Percentiles rank a stretch among this genome's conserved stretches.
These are phyloP conservation scores for Anarhynchus alexandrinus DNA, from an alignment of 2,113 vertebrate genomes.

Conservation along the genomic window DNA sequence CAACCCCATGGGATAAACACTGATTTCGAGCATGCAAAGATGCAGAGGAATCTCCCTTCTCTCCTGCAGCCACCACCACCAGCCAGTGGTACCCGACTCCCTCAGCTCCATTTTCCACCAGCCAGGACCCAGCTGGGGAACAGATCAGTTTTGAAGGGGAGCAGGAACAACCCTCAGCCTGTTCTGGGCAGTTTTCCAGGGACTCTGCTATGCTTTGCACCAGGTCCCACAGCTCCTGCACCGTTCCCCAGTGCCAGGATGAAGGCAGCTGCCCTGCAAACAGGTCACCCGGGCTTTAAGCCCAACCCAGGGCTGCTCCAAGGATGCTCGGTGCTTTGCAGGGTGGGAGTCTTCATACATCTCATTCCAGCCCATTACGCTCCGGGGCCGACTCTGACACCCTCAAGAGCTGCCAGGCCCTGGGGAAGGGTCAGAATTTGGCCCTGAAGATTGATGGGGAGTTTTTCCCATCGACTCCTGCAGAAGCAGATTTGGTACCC, in stretches of 20 bases:
- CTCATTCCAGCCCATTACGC: rapidly evolving
- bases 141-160: not conserved
- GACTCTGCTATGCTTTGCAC: not conserved
- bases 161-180: not conserved
- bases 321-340: not conserved
- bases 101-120: not conserved
- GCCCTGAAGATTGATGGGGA: not conserved
- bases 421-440: not conserved
- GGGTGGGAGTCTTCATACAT: not conserved
- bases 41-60: not conserved
- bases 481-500: not conserved
- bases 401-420: not conserved
- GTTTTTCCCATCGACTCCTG: not conserved
- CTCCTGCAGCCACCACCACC: not conserved
- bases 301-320: not conserved
- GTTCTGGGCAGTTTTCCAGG: not conserved
- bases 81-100: not conserved
- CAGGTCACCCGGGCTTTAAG: not conserved
- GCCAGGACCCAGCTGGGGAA: rapidly evolving
- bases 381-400: not conserved
- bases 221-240: not conserved
- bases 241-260: rapidly evolving
- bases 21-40: rapidly evolving
- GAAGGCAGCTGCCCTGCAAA: not conserved
- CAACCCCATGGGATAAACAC: rapidly evolving